Evolutionary conservation across 2,113 vertebrate genomes (phyloP), one percentile per base, ranked within the genome.

Genomic region (Erpornis zantholeuca): DNA sequence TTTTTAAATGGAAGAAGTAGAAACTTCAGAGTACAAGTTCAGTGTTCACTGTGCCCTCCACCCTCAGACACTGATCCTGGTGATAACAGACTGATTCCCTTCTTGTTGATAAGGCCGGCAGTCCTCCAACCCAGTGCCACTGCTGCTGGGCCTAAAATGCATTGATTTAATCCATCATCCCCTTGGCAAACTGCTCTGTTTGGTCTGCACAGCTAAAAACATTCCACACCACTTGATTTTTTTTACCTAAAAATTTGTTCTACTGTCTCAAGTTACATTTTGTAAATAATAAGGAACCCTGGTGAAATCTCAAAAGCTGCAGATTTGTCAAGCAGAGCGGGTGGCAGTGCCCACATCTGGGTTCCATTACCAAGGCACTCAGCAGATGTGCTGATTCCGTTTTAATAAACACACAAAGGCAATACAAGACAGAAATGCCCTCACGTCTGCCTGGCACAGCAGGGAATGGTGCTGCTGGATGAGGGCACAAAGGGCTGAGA

Each of bases 251-350:
- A 96, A 95, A 96, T 98, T 97, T 97, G 97, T 97, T 97, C 97
- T 96, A 94, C 97, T 91, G 90, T 98, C 97, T 98, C 97, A 60
- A 96, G 97, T 98, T 98, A 97, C 96, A 0, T 97, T 97, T 97
- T 97, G 97, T 97, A 98, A 98, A 98, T 97, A 98, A 98, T 86
- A 98, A 98, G 97, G 97, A 98, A 97, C 56, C 45, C 96, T 94
- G 97, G 97, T 97, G 97, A 98, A 98, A 98, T 95, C 92, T 86
- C 97, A 89, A 98, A 97, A 97, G 97, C 96, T 96, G 97, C 91
- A 97, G 97, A 98, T 97, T 80, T 96, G 97, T 94, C 97, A 96
- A 97, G 97, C 96, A 91, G 96, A 97, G 80, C 65, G 52, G 94
- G 82, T 68, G 20, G 96, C 82, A 93, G 84, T 94, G 97, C 97